Evolutionary conservation across 2,113 vertebrate species (phyloP), one percentile per base, ranked within the genome.

Genomic region (Oryzias woworae): DNA sequence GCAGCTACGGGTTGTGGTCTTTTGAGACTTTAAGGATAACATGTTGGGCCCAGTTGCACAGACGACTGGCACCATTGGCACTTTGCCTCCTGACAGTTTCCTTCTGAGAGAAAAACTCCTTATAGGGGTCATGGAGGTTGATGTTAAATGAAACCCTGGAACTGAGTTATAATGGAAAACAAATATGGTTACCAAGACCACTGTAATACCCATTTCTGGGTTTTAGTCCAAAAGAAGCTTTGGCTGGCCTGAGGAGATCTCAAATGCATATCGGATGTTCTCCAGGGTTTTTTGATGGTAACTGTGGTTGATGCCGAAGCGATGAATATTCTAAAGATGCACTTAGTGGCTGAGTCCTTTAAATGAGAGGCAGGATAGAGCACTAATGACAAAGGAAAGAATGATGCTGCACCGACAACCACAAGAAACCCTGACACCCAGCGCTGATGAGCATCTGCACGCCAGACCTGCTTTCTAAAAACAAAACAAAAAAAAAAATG

Each of bases 201-300:
- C 5, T 54, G 47, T 76, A 71, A 56, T 71, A 52, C 62, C 70
- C 12, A 14, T 68, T 78, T 74, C 52, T 49, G 57, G 3, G 3
- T 70, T 70, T 60, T 14, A 31, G 46, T 69, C 75, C 75, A 85
- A 85, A 66, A 77, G 75, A 73, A 82, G 70, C 78, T 79, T 15
- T 5, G 10, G 46, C 41, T 51, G 77, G 75, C 72, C 80, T 75
- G 55, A 62, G 42, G 63, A 80, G 66, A 75, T 77, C 73, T 74
- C 56, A 44, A 81, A 51, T 36, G 44, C 66, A 69, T 56, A 58
- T 79, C 58, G 75, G 62, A 50, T 78, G 68, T 85, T 84, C 69
- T 76, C 55, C 0, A 2, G 56, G 24, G 61, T 58, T 78, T 36
- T 73, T 73, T 68, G 51, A 80, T 81, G 73, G 69, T 81, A 73